phyloP scores from a whole-genome alignment of 2,113 vertebrate genomes.

The Phrynosoma platyrhinos region DNA sequence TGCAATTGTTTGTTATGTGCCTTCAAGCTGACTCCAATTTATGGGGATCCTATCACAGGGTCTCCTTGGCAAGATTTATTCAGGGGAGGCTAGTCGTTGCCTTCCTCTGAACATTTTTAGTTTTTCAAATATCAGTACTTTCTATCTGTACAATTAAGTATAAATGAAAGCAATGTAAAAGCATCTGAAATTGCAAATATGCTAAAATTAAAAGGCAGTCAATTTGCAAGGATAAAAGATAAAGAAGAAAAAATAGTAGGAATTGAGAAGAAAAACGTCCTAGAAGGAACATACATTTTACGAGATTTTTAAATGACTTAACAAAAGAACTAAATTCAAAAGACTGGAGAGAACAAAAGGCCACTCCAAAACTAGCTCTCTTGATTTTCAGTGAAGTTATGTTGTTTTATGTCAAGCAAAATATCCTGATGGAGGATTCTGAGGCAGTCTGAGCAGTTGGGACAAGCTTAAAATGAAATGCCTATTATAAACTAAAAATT shows the following conservation, averaged over 20 bases:
- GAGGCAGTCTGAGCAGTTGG: background rate
- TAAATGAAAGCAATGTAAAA: too few species aligned
- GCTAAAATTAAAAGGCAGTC: background rate
- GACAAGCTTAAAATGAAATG: background rate
- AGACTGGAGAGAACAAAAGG: background rate
- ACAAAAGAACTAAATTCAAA: conserved; percentile 10
- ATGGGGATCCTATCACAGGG: too few species aligned
- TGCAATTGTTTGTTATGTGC: too few species aligned
- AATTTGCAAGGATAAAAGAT: background rate
- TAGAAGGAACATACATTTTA: background rate
- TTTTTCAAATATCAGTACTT: too few species aligned
- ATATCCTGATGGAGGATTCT: background rate
- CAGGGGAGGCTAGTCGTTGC: too few species aligned
- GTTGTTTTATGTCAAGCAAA: background rate
- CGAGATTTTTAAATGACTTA: background rate
- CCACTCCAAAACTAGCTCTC: background rate
- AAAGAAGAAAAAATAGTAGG: background rate
- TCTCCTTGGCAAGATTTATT: too few species aligned
- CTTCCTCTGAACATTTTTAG: too few species aligned
- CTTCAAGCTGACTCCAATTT: too few species aligned
- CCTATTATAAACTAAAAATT: background rate
- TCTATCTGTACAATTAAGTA: too few species aligned
- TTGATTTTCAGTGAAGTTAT: background rate
- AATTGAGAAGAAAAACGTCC: too few species aligned
- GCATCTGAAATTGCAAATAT: background rate